Evolutionary conservation across 2,888 invertebrate species (phyloP), one percentile per base, ranked within the genome.

Genomic region (Hartigia nigra): DNA sequence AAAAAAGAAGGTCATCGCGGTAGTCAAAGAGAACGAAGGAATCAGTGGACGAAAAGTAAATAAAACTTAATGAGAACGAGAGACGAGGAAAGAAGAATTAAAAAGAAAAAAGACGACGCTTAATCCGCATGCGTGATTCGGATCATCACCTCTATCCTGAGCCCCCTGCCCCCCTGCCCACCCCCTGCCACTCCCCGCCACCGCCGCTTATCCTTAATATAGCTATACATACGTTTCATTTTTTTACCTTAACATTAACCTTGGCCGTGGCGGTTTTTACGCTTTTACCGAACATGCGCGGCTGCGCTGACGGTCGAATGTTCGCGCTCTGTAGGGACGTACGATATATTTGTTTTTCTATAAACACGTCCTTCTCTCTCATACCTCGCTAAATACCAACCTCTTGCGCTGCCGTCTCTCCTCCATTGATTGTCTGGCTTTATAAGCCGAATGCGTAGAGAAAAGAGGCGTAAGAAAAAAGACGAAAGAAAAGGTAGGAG

Each of bases 1-100:
- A 55, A 55, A 23, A 55, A 23, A 39, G 34, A 34, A 4, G 14
- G 23, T 9, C 39, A 39, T 12, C 11, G 14, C 31, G 72, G 31
- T 14, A 32, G 81, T 81, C 80, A 82, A 82, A 79, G 75, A 79
- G 74, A 79, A 55, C 85, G 83, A 82, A 83, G 82, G 82, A 78
- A 77, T 78, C 74, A 77, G 70, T 79, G 79, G 75, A 77, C 80
- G 74, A 77, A 12, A 72, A 4, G 31, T 1, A 79, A 79, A 81
- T 79, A 76, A 55, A 55, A 55, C 9, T 55, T 23, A 55, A 55
- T 1, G 23, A 23, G 23, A 23, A 55, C 55, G 55, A 55, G 5
- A 39, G 23, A 23, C 39, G 23, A 34, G 34, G 34, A 34, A 34
- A 34, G 34, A 34, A 34, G 34, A 34, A 34, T 34, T 1, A 34